These are phyloP conservation scores for Halocynthia roretzi DNA, from an alignment of 23 tunicate genomes.

Conservation along the genomic window DNA sequence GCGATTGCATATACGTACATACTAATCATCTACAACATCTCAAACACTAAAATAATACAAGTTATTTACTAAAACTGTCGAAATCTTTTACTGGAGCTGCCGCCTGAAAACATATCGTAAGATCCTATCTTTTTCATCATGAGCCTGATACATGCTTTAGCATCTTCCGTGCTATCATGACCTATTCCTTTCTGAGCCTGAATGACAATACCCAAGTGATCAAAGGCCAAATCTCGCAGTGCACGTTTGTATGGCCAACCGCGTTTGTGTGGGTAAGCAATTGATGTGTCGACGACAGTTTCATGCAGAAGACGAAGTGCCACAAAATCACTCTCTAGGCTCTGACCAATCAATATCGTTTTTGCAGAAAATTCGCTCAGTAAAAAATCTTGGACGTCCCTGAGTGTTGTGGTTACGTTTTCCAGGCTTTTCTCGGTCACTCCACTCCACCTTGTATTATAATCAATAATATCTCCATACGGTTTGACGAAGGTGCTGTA, in stretches of 20 bases:
- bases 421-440: neutral
- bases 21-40: no score
- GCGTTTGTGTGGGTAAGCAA: conserved; percentile 63
- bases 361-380: conserved; percentile 1
- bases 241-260: conserved; percentile 87
- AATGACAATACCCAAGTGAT: conserved; percentile 49
- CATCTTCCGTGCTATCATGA: conserved; percentile 73
- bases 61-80: no score
- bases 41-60: no score
- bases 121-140: conserved; percentile 9
- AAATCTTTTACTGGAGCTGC: no score
- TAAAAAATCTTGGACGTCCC: conserved; percentile 10
- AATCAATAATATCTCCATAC: conserved; percentile 56
- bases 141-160: conserved; percentile 45
- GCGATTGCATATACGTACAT: no score
- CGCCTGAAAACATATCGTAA: no score
- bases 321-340: neutral
- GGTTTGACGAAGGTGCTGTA: conserved; percentile 60
- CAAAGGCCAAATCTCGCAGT: conserved; percentile 47
- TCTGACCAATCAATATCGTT: conserved; percentile 14
- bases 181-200: conserved; percentile 48
- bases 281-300: conserved; percentile 59
- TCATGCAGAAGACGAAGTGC: conserved; percentile 43
- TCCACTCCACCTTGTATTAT: conserved; percentile 52
- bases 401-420: neutral